phyloP scores from a whole-genome alignment of 2,113 vertebrate species.

The Ovis aries region DNA sequence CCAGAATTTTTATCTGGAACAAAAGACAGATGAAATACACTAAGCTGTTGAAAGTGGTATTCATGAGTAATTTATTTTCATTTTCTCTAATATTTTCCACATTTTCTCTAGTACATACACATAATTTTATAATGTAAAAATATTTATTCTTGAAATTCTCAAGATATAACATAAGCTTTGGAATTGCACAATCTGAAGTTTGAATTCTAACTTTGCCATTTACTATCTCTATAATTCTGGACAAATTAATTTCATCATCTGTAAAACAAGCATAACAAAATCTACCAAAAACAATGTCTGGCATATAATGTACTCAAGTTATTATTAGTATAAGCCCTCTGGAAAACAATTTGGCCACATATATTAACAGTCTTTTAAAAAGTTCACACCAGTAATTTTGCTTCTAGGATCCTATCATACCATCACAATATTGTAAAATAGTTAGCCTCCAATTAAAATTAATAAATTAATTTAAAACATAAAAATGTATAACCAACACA shows the following conservation, averaged over 20 bases:
- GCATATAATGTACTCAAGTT: not conserved
- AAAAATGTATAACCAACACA: not conserved
- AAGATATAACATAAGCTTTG: conserved; percentile 24
- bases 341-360: not conserved
- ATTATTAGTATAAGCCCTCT: not conserved
- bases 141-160: conserved; percentile 14
- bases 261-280: not conserved
- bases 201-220: conserved; percentile 8
- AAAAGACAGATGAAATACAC: not conserved
- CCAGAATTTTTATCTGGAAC: not conserved
- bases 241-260: conserved; percentile 29
- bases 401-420: not conserved
- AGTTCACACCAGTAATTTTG: not conserved
- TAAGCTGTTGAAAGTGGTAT: not conserved
- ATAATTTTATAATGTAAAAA: not conserved
- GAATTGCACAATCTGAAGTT: not conserved
- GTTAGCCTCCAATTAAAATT: not conserved
- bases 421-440: not conserved
- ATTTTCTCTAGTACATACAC: conserved; percentile 7
- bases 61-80: conserved; percentile 27
- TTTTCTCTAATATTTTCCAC: not conserved
- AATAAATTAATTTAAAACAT: not conserved
- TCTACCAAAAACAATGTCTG: not conserved
- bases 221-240: not conserved
- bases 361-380: not conserved